Conservation (phyloP, 2,113 vertebrate genomes). For the Ailurus styani region DNA sequence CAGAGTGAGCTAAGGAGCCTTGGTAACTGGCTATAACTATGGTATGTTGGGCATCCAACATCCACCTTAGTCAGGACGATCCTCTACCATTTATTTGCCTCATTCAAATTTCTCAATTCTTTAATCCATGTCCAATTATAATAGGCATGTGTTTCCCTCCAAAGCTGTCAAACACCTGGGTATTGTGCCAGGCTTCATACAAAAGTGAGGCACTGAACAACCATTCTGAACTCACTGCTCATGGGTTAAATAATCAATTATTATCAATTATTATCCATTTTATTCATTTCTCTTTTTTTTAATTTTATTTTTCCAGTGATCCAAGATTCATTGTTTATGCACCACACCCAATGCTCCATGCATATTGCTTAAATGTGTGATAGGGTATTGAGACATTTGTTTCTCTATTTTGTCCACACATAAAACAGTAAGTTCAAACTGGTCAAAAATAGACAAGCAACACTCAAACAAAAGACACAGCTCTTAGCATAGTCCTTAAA, state of each 20-base stretch:
- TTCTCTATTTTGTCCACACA: neutral
- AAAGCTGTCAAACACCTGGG: neutral
- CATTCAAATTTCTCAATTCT: neutral
- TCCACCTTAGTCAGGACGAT: neutral
- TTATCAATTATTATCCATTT: neutral
- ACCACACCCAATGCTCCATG: too few species aligned
- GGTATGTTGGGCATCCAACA: too few species aligned
- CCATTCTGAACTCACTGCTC: neutral
- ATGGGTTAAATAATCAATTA: neutral
- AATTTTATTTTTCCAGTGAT: too few species aligned
- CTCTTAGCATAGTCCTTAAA: neutral
- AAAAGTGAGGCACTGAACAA: neutral
- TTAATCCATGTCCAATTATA: neutral
- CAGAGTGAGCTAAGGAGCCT: neutral
- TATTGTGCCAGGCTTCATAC: neutral
- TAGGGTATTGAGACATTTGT: neutral
- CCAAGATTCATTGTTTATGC: too few species aligned
- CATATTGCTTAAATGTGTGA: neutral
- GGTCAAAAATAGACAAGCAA: neutral
- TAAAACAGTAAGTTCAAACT: neutral
- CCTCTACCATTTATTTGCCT: neutral
- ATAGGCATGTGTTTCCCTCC: neutral
- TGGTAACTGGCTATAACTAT: fast-evolving
- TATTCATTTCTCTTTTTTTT: too few species aligned
- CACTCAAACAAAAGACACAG: neutral